These are phyloP conservation scores for Falco biarmicus DNA, from an alignment of 2,797 vertebrate genomes.

Conservation along the genomic window DNA sequence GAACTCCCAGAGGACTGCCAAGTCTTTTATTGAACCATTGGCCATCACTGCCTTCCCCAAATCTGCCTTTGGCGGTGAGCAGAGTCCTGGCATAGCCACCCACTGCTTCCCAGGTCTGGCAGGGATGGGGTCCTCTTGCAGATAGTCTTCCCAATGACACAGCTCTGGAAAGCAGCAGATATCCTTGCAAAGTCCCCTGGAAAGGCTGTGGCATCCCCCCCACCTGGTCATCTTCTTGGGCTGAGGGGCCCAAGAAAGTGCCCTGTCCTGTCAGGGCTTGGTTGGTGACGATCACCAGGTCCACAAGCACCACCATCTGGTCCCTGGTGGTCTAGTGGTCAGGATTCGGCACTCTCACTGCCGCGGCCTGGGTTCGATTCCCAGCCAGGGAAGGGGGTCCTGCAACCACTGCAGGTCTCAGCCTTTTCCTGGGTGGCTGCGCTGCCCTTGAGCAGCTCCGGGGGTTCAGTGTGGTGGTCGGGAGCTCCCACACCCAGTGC, in stretches of 20 bases:
- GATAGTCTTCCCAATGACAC: background rate
- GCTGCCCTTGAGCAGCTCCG: background rate
- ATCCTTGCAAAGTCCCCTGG: background rate
- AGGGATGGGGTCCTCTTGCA: background rate
- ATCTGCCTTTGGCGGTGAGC: background rate
- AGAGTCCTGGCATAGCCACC: rapidly evolving
- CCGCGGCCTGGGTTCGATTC: background rate
- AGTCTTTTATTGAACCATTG: background rate
- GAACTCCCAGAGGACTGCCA: background rate
- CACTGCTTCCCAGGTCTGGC: background rate
- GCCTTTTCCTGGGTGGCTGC: background rate
- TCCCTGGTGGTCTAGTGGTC: background rate
- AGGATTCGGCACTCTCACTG: background rate
- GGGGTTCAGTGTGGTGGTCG: rapidly evolving
- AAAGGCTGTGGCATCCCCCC: background rate
- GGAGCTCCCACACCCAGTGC: background rate
- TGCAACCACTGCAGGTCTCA: rapidly evolving
- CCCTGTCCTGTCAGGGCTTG: background rate
- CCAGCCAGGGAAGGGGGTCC: background rate
- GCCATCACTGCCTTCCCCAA: background rate
- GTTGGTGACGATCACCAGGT: background rate
- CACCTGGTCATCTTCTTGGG: background rate
- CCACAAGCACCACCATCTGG: background rate
- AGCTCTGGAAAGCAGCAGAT: background rate
- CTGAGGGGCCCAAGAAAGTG: background rate